Evolutionary conservation across 2,113 vertebrate genomes (phyloP), one percentile per base, ranked within the genome.

Genomic region (Petrocephalus zakoni): DNA sequence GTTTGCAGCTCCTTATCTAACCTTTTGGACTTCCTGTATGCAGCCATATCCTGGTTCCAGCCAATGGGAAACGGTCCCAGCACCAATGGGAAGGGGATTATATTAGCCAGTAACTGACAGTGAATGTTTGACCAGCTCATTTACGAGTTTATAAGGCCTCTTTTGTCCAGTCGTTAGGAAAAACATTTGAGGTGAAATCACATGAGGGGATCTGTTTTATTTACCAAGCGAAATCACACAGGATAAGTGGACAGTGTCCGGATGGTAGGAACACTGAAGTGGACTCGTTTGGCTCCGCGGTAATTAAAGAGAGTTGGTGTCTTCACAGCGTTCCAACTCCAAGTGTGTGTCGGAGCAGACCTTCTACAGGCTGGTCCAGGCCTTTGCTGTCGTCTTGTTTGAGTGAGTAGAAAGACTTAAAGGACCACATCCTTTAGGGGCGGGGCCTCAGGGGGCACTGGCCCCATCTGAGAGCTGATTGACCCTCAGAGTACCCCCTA

Each of bases 331-430:
- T 93, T 99, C 98, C 95, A 96, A 98, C 92, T 99, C 98, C 78
- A 99, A 98, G 90, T 97, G 98, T 0, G 98, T 99, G 87, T 97
- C 97, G 0, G 98, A 99, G 90, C 95, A 97, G 34, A 98, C 98
- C 42, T 99, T 99, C 96, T 99, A 99, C 94, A 95, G 98, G 89
- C 96, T 99, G 93, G 98, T 99, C 90, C 98, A 99, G 95, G 99
- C 98, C 0, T 99, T 99, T 0, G 98, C 98, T 0, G 97, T 99
- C 0, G 98, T 98, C 42, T 95, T 99, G 1, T 99, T 99, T 0
- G 98, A 99, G 98, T 99, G 93, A 98, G 98, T 97, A 42, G 47
- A 47, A 49, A 61, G 55, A 22, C 15, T n/a, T 42, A 17, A 7
- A 68, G n/a, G 11, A 68, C 10, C 25, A 29, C 61, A 29, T 68